phyloP scores from a whole-genome alignment of 2,888 invertebrate genomes.

The Trilocha varians region DNA sequence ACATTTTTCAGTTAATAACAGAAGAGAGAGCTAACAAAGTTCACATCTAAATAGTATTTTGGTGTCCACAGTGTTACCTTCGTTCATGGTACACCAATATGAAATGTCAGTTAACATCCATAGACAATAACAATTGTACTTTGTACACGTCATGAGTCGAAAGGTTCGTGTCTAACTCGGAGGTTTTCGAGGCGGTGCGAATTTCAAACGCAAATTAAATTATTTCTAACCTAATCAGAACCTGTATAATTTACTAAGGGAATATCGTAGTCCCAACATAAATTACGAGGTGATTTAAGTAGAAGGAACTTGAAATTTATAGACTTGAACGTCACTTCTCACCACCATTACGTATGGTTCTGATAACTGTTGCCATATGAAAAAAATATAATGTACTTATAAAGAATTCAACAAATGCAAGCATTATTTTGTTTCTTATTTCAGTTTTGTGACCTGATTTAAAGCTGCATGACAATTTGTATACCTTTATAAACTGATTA shows the following conservation, averaged over 20 bases:
- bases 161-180: conserved; percentile 48
- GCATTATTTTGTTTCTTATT: conserved; percentile 11
- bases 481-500: conserved; percentile 35
- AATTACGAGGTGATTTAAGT: conserved; percentile 74
- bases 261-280: conserved; percentile 49
- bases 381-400: conserved; percentile 13
- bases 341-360: conserved; percentile 62
- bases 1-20: conserved; percentile 43
- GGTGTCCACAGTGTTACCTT: background rate
- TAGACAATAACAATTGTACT: conserved; percentile 1
- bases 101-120: background rate
- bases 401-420: background rate
- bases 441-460: conserved; percentile 49
- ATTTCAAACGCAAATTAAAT: conserved; percentile 37
- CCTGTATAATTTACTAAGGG: conserved; percentile 72
- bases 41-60: background rate
- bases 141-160: conserved; percentile 16
- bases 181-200: conserved; percentile 45
- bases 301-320: conserved; percentile 58
- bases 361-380: conserved; percentile 59
- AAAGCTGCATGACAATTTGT: conserved; percentile 36
- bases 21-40: conserved; percentile 5
- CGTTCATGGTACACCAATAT: background rate
- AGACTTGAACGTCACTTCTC: conserved; percentile 57
- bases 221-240: conserved; percentile 72